Base-by-base conservation (phyloP, 2,888 invertebrate genomes). In the Arenicola marina region DNA sequence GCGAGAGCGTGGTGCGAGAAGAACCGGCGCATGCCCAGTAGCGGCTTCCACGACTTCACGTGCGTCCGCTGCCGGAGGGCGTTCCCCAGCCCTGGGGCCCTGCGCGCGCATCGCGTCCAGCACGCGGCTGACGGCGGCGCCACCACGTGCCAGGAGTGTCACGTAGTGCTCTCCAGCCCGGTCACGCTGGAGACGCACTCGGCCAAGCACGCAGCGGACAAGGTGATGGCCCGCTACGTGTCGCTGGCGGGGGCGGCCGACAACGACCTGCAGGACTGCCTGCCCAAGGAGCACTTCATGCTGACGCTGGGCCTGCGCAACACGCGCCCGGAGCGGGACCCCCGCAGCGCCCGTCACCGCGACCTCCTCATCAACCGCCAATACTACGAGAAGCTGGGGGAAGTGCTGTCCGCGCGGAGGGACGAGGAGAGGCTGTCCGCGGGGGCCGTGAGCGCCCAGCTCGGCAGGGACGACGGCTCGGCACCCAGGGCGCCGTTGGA, bases 1-100 rank as follows among this genome's bases (percentile, higher is more conserved):
- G 90, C 91, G 0, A 87, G 90, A 68, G 88, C 89, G 28, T 87
- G 89, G 66, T 90, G 90, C 80, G 92, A 92, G 76, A 87, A 87
- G 69, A 87, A 89, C 63, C 62, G 72, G 2, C 73, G 79, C 38
- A 67, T 71, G 59, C 70, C 79, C 2, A 78, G 77, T 65, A 73
- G 73, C 67, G 70, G 69, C 2, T 79, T 75, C 69, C 78, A 82
- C 51, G 69, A 75, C 51, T 83, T 81, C 66, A 70, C 75, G 44
- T 84, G 84, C 68, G 66, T 67, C 33, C 66, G 74, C 53, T 84
- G 84, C 62, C 69, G 73, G 28, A 78, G 77, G 61, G 77, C 80
- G 11, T 84, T 84, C 69, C 84, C 84, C 2, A 81, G 79, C 65
- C 70, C 76, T 53, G 73, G 76, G 38, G 77, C 83, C 21, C 71